Percentiles rank a stretch among this genome's conserved stretches.
Evolutionary conservation across 2,113 vertebrate species (phyloP).

Genomic region (Apteryx mantelli): DNA sequence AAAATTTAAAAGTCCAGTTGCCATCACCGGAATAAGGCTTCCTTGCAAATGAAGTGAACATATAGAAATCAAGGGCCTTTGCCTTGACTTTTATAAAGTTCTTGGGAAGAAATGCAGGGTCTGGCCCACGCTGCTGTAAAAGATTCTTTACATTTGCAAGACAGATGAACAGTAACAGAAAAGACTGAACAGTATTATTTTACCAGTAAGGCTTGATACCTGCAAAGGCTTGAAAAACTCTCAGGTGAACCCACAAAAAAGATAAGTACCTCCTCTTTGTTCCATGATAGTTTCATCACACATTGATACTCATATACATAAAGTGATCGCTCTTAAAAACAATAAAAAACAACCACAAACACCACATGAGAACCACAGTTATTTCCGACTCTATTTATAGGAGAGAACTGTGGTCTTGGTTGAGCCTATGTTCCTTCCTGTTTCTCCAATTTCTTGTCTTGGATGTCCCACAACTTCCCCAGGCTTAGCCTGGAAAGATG

Average conservation of each 20-base stretch:
- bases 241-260: not conserved
- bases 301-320: not conserved
- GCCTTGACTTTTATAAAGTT: not conserved
- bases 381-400: slow-evolving; percentile 33
- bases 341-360: not conserved
- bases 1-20: not conserved
- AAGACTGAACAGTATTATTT: not conserved
- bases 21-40: not conserved
- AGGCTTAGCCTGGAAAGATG: not conserved
- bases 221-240: not conserved
- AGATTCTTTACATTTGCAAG: not conserved
- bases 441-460: not conserved
- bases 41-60: not conserved
- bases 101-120: not conserved
- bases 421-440: not conserved
- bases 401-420: not conserved
- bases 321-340: not conserved
- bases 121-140: not conserved
- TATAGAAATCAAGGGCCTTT: not conserved
- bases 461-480: not conserved
- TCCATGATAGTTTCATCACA: not conserved
- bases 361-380: not conserved
- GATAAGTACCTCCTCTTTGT: not conserved
- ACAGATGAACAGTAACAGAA: not conserved
- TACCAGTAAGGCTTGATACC: not conserved